Evolutionary conservation across 2,888 invertebrate species (phyloP).

Genomic region (Ectropis crepuscularia): DNA sequence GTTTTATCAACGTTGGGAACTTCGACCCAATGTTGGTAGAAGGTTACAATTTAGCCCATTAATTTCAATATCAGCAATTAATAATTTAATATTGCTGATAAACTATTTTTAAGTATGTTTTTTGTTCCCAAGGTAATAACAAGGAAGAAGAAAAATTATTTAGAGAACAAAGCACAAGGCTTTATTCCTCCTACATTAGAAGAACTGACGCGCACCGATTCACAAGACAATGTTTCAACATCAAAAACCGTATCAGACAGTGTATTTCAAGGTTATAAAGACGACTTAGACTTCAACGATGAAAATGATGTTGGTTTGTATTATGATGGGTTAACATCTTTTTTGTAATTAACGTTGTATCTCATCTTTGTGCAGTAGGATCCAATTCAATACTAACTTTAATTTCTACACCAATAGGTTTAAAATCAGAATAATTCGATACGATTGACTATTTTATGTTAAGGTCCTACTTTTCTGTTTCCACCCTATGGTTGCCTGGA

Average conservation of each 20-base stretch:
- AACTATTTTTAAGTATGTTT: not conserved
- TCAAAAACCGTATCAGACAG: slow-evolving; percentile 75
- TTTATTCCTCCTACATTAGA: slow-evolving; percentile 69
- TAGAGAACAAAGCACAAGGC: slow-evolving; percentile 78
- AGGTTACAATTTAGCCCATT: too few species aligned
- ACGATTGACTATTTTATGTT: too few species aligned
- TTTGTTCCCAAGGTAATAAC: slow-evolving; percentile 78
- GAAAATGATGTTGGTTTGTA: slow-evolving; percentile 89
- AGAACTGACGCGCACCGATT: slow-evolving; percentile 63
- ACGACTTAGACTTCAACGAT: slow-evolving; percentile 92
- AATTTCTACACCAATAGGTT: too few species aligned
- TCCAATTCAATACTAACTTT: too few species aligned
- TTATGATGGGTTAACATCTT: not conserved
- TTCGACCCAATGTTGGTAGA: not conserved
- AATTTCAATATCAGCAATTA: too few species aligned
- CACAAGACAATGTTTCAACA: slow-evolving; percentile 64
- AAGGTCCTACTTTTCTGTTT: too few species aligned
- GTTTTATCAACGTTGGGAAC: too few species aligned
- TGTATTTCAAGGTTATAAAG: slow-evolving; percentile 87
- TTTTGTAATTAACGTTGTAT: too few species aligned
- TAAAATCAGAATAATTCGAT: too few species aligned
- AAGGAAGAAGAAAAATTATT: slow-evolving; percentile 85
- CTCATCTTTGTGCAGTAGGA: too few species aligned
- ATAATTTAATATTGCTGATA: too few species aligned
- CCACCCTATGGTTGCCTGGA: too few species aligned